Evolutionary conservation across 2,113 vertebrate genomes (phyloP), one percentile per base, ranked within the genome.

Genomic region (Trinectes maculatus): DNA sequence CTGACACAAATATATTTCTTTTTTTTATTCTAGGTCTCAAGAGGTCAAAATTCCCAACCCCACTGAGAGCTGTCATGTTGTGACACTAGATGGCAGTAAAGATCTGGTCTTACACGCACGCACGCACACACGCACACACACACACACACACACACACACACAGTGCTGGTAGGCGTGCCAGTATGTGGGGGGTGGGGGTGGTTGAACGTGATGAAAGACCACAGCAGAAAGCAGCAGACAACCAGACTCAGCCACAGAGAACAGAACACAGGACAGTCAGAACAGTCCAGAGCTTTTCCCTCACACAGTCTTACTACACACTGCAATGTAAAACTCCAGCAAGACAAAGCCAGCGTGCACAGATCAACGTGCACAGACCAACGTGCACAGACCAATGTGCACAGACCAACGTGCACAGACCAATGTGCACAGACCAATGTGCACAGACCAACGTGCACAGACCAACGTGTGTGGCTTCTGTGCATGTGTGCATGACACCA

Each of bases 161-260:
- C 56, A 80, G 63, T 6, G 72, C 43, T 18, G 25, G 69, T 18
- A 61, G 59, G 65, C 71, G 74, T 82, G 84, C 71, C 85, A 79
- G 56, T 78, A 77, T 26, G 52, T 84, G 83, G 79, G 87, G 81
- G n/a, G n/a, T n/a, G n/a, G n/a, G n/a, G n/a, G n/a, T n/a, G n/a
- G n/a, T n/a, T 82, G 78, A 88, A 88, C 80, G 65, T 89, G 83
- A 88, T 84, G 85, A 89, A 82, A 91, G 84, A 85, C 84, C 88
- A 80, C 83, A 90, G 83, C 6, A 72, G 75, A 87, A 82, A 80
- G 79, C 83, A 87, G 85, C 83, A 87, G 85, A 88, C 81, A 82
- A 86, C 47, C 82, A 85, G 85, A 80, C 84, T 82, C 64, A 66
- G 82, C 90, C 88, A 15, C 85, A 75, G 71, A 85, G 76, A 79